These are phyloP conservation scores for Motacilla alba DNA, from an alignment of 2,113 vertebrate species.

Conservation along the genomic window DNA sequence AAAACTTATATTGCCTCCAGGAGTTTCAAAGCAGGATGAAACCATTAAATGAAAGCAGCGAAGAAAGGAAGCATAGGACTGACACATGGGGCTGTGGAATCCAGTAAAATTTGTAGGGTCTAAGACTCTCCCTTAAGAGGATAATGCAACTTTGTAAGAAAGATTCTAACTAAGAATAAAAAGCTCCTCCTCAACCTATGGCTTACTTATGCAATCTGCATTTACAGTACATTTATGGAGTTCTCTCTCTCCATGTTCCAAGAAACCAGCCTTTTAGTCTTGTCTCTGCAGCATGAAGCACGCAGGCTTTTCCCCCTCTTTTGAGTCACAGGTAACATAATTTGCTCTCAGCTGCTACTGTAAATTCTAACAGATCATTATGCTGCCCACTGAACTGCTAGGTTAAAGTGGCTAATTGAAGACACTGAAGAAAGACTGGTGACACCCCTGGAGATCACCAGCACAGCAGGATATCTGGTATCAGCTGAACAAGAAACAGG, in stretches of 20 bases:
- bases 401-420: neutral
- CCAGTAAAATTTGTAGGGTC: neutral
- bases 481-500: neutral
- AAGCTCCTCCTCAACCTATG: neutral
- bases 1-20: neutral
- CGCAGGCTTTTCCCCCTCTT: neutral
- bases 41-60: neutral
- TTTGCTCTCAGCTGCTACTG: neutral
- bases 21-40: neutral
- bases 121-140: neutral
- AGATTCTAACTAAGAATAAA: neutral
- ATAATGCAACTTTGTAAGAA: neutral
- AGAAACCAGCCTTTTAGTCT: neutral
- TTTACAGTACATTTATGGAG: neutral
- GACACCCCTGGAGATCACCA: neutral
- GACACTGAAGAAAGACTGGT: neutral
- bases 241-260: neutral
- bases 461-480: neutral
- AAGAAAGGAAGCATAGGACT: neutral
- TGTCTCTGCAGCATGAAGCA: neutral
- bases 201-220: neutral
- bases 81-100: neutral
- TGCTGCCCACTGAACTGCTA: neutral
- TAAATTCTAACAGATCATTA: neutral
- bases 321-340: neutral